A percentile compares a stretch with the other conserved stretches of the same genome.
Conservation (phyloP, 2,113 vertebrate genomes). For the Bombycilla garrulus region DNA sequence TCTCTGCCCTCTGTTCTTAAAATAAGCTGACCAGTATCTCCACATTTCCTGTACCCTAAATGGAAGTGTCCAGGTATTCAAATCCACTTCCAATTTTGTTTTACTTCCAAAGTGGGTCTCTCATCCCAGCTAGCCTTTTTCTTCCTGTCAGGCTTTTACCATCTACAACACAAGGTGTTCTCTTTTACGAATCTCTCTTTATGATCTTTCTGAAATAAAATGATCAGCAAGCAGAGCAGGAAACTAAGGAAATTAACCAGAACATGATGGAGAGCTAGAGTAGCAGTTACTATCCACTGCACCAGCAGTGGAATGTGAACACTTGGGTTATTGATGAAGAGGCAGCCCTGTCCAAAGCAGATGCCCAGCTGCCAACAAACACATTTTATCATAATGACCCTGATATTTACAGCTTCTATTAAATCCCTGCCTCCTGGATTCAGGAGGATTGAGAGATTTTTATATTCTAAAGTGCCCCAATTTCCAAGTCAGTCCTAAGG, state of each 20-base stretch:
- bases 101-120: neutral
- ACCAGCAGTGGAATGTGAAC: neutral
- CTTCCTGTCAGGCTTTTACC: neutral
- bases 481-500: neutral
- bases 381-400: neutral
- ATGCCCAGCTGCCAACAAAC: neutral
- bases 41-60: neutral
- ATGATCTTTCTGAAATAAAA: slow-evolving; percentile 17
- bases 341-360: neutral
- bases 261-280: neutral
- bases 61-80: neutral
- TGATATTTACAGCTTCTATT: slow-evolving; percentile 2
- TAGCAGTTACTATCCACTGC: neutral
- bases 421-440: neutral
- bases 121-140: neutral
- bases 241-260: slow-evolving; percentile 34
- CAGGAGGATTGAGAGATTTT: neutral
- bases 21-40: neutral
- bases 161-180: neutral
- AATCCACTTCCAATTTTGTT: neutral
- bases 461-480: neutral
- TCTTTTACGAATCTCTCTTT: neutral
- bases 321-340: neutral
- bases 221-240: neutral
- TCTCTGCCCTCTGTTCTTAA: neutral